Evolutionary conservation across 2,797 vertebrate genomes (phyloP).

Genomic region (Danio albolineatus): DNA sequence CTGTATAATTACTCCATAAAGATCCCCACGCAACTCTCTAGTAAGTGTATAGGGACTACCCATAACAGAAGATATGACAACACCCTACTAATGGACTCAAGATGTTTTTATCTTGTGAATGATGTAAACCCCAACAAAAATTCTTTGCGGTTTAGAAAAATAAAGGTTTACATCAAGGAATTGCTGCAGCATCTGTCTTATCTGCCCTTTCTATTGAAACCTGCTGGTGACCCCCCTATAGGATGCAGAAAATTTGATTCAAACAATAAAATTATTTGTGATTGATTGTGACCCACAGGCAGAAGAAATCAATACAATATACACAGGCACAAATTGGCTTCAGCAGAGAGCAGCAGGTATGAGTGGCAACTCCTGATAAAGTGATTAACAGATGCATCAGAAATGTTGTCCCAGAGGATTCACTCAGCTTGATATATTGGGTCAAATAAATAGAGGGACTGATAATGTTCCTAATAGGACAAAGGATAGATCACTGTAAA

Average conservation of each 20-base stretch:
- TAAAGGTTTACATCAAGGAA: constrained; percentile 35
- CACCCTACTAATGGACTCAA: no score
- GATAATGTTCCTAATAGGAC: constrained; percentile 30
- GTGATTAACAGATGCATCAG: constrained; percentile 48
- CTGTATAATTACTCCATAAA: no score
- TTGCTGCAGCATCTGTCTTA: constrained; percentile 19
- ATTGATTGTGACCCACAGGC: constrained; percentile 54
- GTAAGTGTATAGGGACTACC: no score
- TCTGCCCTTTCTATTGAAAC: constrained; percentile 35
- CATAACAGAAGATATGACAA: no score
- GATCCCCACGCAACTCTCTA: no score
- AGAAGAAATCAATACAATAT: constrained; percentile 51
- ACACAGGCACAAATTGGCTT: constrained; percentile 50
- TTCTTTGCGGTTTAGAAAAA: constrained; percentile 36
- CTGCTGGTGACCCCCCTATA: not conserved
- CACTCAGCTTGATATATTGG: constrained; percentile 45
- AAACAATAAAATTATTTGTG: constrained; percentile 45
- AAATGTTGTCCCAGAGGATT: constrained; percentile 22
- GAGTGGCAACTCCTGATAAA: constrained; percentile 55
- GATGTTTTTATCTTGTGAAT: not conserved
- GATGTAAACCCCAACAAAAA: not conserved
- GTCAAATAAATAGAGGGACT: constrained; percentile 45
- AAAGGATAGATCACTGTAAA: constrained; percentile 40
- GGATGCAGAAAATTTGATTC: constrained; percentile 18
- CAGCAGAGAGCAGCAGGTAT: constrained; percentile 36